A percentile compares a stretch with the other conserved stretches of the same genome.
phyloP scores from a whole-genome alignment of 2,113 vertebrate genomes.

The Carassius auratus region DNA sequence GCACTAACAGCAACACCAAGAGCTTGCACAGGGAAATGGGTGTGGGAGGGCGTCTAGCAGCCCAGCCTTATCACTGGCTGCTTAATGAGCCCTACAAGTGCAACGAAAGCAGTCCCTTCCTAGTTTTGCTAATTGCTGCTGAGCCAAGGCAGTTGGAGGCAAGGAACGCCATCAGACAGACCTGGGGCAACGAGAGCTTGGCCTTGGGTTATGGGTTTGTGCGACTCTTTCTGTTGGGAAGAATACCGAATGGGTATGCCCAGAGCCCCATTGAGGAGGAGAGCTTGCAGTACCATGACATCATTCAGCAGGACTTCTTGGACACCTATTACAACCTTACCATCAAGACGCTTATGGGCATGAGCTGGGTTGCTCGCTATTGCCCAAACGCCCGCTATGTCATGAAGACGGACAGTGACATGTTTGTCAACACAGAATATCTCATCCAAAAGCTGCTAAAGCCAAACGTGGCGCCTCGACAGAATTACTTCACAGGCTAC shows the following conservation, averaged over 20 bases:
- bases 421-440: constrained; percentile 98
- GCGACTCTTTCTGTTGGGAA: constrained; percentile 85
- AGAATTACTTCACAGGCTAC: constrained; percentile 94
- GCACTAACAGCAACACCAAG: constrained; percentile 86
- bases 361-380: constrained; percentile 96
- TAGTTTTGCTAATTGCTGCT: constrained; percentile 90
- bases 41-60: constrained; percentile 77
- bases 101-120: constrained; percentile 83
- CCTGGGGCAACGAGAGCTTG: constrained; percentile 92
- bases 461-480: constrained; percentile 85
- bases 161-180: constrained; percentile 90
- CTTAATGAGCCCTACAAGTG: constrained; percentile 93
- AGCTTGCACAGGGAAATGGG: constrained; percentile 90
- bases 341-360: constrained; percentile 98
- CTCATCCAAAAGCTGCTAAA: constrained; percentile 95
- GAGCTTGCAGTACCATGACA: constrained; percentile 86
- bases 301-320: constrained; percentile 93
- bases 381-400: constrained; percentile 87
- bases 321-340: constrained; percentile 98
- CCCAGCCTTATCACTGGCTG: constrained; percentile 88
- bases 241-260: constrained; percentile 75
- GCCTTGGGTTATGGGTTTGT: constrained; percentile 82
- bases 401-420: constrained; percentile 99
- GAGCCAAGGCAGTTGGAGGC: constrained; percentile 88
- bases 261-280: constrained; percentile 87